Percentiles rank a stretch among this genome's conserved stretches.
Evolutionary conservation across 2,797 vertebrate species (phyloP).

Genomic region (Potorous gilbertii): DNA sequence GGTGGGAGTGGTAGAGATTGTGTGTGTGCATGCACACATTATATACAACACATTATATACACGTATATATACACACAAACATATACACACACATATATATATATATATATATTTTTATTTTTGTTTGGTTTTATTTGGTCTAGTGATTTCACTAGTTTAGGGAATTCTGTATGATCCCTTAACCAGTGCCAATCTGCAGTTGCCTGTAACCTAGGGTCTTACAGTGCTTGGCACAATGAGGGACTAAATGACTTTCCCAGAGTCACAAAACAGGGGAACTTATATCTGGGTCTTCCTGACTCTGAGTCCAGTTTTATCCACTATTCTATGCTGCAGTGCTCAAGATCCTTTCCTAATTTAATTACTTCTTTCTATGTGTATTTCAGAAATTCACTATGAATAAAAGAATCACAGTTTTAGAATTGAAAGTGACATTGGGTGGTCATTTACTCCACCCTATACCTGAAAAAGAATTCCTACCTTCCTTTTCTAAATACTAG

Average conservation of each 20-base stretch:
- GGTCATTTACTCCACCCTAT: neutral
- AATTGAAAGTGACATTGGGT: neutral
- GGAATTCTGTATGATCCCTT: neutral
- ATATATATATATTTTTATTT: neutral
- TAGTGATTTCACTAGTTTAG: neutral
- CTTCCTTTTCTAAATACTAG: neutral
- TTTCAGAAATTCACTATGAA: neutral
- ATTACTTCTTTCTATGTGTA: neutral
- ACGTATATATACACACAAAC: neutral
- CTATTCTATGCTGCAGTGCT: neutral
- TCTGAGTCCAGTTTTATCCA: neutral
- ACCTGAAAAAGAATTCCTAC: neutral
- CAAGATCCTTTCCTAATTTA: neutral
- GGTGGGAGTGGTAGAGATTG: neutral
- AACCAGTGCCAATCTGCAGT: neutral
- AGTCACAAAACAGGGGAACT: neutral
- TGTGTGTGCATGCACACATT: neutral
- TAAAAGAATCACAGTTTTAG: neutral
- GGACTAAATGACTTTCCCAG: neutral
- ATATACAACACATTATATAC: neutral
- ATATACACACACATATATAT: neutral
- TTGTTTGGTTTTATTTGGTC: neutral
- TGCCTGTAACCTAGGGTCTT: neutral
- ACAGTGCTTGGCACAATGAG: neutral
- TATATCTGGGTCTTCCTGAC: neutral